Evolutionary conservation across 2,888 invertebrate genomes (phyloP).

Genomic region (Drosophila leonis): DNA sequence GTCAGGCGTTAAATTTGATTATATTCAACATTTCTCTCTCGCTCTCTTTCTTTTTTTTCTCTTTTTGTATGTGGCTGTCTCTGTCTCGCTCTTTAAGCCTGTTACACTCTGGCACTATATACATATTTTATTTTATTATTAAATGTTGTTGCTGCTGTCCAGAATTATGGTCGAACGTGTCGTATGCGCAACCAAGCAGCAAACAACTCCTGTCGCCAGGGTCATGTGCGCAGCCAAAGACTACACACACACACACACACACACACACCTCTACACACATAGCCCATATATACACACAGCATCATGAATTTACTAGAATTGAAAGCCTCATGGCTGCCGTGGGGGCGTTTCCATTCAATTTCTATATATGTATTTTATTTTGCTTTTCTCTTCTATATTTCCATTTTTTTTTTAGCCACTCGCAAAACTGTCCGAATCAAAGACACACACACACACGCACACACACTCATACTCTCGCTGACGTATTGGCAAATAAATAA

Average conservation of each 20-base stretch:
- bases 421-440: conserved; percentile 62
- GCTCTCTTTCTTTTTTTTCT: not conserved
- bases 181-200: conserved; percentile 66
- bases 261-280: not conserved
- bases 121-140: conserved; percentile 50
- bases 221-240: conserved; percentile 38
- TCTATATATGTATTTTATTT: conserved; percentile 41
- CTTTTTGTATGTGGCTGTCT: too few relatives aligned
- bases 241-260: conserved; percentile 24
- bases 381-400: not conserved
- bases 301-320: conserved; percentile 66
- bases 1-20: conserved; percentile 73
- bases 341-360: conserved; percentile 62
- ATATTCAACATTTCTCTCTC: conserved; percentile 54
- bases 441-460: conserved; percentile 8
- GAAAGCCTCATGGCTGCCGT: conserved; percentile 48
- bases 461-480: conserved; percentile 20
- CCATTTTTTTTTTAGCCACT: conserved; percentile 47
- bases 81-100: not conserved
- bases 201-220: conserved; percentile 59
- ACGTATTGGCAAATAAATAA: conserved; percentile 61
- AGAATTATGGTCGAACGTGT: conserved; percentile 57
- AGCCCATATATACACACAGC: conserved; percentile 12
- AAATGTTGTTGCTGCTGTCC: conserved; percentile 39
- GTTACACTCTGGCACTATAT: conserved; percentile 6